These are phyloP conservation scores for Andrena praecox DNA, from an alignment of 2,888 invertebrate species.

Conservation along the genomic window DNA sequence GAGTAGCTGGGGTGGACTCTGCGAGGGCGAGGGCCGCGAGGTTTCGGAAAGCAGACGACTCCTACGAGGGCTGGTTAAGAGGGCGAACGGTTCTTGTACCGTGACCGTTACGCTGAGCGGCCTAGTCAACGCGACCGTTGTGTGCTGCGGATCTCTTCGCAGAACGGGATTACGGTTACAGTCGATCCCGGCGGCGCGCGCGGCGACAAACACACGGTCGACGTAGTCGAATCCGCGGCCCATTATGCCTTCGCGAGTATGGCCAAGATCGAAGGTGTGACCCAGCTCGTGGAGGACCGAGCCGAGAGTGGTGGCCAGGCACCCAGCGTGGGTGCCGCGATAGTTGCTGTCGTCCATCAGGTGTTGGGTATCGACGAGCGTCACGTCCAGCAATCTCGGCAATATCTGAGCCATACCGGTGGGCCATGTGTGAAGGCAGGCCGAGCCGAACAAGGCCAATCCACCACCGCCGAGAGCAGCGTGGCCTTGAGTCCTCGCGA, in stretches of 20 bases:
- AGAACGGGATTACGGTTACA: slow-evolving; percentile 87
- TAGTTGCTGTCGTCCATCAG: slow-evolving; percentile 97
- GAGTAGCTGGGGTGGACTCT: slow-evolving; percentile 82
- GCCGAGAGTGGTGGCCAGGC: slow-evolving; percentile 96
- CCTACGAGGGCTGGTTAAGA: slow-evolving; percentile 83
- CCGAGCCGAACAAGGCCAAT: slow-evolving; percentile 95
- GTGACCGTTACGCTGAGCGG: slow-evolving; percentile 88
- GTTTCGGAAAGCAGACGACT: slow-evolving; percentile 86
- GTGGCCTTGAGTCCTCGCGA: slow-evolving; percentile 91
- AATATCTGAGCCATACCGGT: slow-evolving; percentile 89
- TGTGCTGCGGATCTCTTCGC: slow-evolving; percentile 88
- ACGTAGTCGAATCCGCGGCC: slow-evolving; percentile 95
- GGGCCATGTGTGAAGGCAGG: slow-evolving; percentile 96
- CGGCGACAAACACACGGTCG: slow-evolving; percentile 90
- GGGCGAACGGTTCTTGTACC: slow-evolving; percentile 86
- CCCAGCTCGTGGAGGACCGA: slow-evolving; percentile 97
- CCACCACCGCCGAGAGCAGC: slow-evolving; percentile 97
- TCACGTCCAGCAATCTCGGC: slow-evolving; percentile 87
- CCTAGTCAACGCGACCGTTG: slow-evolving; percentile 87
- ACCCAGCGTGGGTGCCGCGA: slow-evolving; percentile 93
- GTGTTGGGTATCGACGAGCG: slow-evolving; percentile 89
- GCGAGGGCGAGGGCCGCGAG: slow-evolving; percentile 86
- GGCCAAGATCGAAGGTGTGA: slow-evolving; percentile 97
- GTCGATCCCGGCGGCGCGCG: slow-evolving; percentile 86
- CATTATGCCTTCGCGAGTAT: slow-evolving; percentile 96